Evolutionary conservation across 2,888 invertebrate species (phyloP).

Genomic region (Caenorhabditis panamensis): DNA sequence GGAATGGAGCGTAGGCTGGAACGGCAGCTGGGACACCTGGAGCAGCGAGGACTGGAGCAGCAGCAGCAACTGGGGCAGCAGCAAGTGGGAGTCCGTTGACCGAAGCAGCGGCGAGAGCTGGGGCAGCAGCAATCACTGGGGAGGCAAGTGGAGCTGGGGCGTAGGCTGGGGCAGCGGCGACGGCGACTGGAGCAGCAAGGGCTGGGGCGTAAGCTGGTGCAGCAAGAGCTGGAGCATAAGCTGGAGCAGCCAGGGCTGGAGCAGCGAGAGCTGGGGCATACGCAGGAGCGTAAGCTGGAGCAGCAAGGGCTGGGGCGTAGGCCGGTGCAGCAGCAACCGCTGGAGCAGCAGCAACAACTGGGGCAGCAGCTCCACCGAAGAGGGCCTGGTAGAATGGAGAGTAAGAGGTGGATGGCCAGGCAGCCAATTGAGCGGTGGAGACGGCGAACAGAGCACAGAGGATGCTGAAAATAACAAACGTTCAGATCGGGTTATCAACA

Average conservation of each 20-base stretch:
- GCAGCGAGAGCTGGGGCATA: too few species aligned
- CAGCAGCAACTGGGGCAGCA: slow-evolving; percentile 17
- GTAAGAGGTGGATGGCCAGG: slow-evolving; percentile 69
- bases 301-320: slow-evolving; percentile 49
- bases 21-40: slow-evolving; percentile 64
- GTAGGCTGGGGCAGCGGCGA: slow-evolving; percentile 44
- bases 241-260: slow-evolving; percentile 55
- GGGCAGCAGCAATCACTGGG: slow-evolving; percentile 48
- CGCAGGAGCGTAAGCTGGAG: slow-evolving; percentile 54
- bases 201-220: slow-evolving; percentile 46
- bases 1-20: slow-evolving; percentile 67
- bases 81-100: slow-evolving; percentile 29
- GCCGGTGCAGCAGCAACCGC: slow-evolving; percentile 51
- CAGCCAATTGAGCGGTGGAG: slow-evolving; percentile 55
- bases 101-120: slow-evolving; percentile 45
- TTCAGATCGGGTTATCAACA: neutral
- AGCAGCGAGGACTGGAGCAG: slow-evolving; percentile 26
- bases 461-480: slow-evolving; percentile 38
- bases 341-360: slow-evolving; percentile 38
- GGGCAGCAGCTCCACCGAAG: slow-evolving; percentile 60
- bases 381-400: slow-evolving; percentile 69
- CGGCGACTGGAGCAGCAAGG: slow-evolving; percentile 26
- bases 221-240: slow-evolving; percentile 41
- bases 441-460: slow-evolving; percentile 58
- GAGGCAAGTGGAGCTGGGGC: slow-evolving; percentile 45